phyloP scores from a whole-genome alignment of 2,113 vertebrate species.

The Alectura lathami region DNA sequence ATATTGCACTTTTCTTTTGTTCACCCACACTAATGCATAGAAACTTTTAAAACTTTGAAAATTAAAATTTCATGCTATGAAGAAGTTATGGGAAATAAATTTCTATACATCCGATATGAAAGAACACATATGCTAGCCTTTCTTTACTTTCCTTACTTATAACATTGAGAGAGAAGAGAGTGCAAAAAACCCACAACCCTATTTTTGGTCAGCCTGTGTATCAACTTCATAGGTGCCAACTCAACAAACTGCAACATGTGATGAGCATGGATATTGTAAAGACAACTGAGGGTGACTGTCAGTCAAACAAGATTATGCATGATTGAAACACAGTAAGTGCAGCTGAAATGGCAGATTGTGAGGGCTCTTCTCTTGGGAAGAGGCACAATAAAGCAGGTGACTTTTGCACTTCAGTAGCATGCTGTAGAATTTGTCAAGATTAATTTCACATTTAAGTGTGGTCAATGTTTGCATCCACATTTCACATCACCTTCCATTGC shows the following conservation, averaged over 20 bases:
- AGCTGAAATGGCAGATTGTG: conserved; percentile 59
- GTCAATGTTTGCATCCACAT: conserved; percentile 70
- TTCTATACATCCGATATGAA: conserved; percentile 71
- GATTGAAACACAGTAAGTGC: conserved; percentile 52
- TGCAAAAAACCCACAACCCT: conserved; percentile 70
- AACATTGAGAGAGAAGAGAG: conserved; percentile 70
- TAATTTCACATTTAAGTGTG: conserved; percentile 79
- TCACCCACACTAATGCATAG: conserved; percentile 81
- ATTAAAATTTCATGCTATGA: conserved; percentile 64
- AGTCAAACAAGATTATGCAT: conserved; percentile 54
- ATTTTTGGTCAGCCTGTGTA: conserved; percentile 74
- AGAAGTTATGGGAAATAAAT: conserved; percentile 67
- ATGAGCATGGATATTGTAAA: conserved; percentile 39
- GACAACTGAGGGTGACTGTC: conserved; percentile 62
- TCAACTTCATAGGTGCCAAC: conserved; percentile 39
- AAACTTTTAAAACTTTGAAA: conserved; percentile 69
- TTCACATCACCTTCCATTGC: conserved; percentile 71
- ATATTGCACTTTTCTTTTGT: conserved; percentile 83
- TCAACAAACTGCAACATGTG: conserved; percentile 23
- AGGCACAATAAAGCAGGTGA: conserved; percentile 38
- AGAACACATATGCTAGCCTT: conserved; percentile 65
- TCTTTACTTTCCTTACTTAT: conserved; percentile 62
- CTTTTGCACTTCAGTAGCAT: conserved; percentile 78
- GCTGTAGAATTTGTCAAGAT: conserved; percentile 71
- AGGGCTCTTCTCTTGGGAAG: conserved; percentile 57